A percentile compares a stretch with the other conserved stretches of the same genome.
These are phyloP conservation scores for Baronia brevicornis DNA, from an alignment of 2,888 invertebrate species.

Conservation along the genomic window DNA sequence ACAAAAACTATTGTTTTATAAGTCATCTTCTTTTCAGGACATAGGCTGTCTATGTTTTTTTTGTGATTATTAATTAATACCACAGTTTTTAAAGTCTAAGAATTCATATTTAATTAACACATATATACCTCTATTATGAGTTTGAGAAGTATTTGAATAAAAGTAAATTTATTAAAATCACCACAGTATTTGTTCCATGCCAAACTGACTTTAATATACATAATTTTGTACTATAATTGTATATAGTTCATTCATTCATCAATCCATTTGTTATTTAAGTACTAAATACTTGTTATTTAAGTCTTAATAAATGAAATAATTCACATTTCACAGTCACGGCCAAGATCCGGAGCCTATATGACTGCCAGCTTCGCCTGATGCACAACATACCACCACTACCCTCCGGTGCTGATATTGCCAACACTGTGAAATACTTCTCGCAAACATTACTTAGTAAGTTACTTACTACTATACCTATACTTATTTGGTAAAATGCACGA, in stretches of 20 bases:
- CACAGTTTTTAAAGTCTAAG: no score
- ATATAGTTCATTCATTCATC: no score
- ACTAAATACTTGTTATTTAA: not conserved
- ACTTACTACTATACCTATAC: constrained; percentile 1
- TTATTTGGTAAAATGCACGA: not conserved
- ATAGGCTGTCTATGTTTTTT: constrained; percentile 18
- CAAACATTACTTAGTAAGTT: constrained; percentile 96
- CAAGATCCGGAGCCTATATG: constrained; percentile 97
- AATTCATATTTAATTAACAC: no score
- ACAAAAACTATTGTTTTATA: constrained; percentile 27
- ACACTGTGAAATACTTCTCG: constrained; percentile 98
- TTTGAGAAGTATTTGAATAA: no score
- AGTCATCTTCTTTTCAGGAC: constrained; percentile 49
- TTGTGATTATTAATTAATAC: constrained; percentile 8
- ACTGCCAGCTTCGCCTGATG: constrained; percentile 94
- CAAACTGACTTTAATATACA: no score
- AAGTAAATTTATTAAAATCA: no score
- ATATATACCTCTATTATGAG: no score
- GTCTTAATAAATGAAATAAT: constrained; percentile 9
- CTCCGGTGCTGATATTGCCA: constrained; percentile 96
- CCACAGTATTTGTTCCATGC: no score
- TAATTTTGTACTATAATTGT: no score
- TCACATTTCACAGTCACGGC: constrained; percentile 87
- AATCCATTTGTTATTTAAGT: no score
- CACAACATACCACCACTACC: constrained; percentile 95